Conservation (phyloP, 2,113 vertebrate genomes). For the Ahaetulla prasina region DNA sequence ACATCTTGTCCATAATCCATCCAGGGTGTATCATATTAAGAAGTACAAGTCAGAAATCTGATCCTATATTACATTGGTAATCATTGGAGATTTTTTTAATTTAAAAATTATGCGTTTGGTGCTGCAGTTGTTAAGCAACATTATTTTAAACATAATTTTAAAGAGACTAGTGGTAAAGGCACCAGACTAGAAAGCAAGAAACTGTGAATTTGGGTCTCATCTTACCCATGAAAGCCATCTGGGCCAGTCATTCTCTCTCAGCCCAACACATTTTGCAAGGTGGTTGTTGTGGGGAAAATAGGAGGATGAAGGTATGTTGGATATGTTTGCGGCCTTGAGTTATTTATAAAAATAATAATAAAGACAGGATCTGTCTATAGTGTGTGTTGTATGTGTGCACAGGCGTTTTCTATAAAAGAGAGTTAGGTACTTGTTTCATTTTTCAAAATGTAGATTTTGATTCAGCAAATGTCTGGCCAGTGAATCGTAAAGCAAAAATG, state of each 20-base stretch:
- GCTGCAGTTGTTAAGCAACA: background rate
- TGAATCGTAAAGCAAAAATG: background rate
- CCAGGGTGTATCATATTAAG: background rate
- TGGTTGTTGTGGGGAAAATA: too few relatives aligned
- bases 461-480: background rate
- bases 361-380: background rate
- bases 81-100: background rate
- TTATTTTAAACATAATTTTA: background rate
- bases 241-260: too few relatives aligned
- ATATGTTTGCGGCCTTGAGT: too few relatives aligned
- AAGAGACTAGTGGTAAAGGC: too few relatives aligned
- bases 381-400: background rate
- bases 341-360: too few relatives aligned
- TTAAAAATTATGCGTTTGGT: background rate
- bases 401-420: background rate
- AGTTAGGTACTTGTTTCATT: background rate
- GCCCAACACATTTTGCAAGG: too few relatives aligned
- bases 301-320: too few relatives aligned
- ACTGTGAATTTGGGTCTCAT: too few relatives aligned
- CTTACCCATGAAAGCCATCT: too few relatives aligned
- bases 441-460: background rate
- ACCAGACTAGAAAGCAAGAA: too few relatives aligned
- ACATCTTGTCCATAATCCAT: background rate
- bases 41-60: background rate
- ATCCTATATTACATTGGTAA: background rate